Percentiles rank a stretch among this genome's conserved stretches.
Evolutionary conservation across 2,113 vertebrate genomes (phyloP).

Genomic region (Rafetus swinhoei): DNA sequence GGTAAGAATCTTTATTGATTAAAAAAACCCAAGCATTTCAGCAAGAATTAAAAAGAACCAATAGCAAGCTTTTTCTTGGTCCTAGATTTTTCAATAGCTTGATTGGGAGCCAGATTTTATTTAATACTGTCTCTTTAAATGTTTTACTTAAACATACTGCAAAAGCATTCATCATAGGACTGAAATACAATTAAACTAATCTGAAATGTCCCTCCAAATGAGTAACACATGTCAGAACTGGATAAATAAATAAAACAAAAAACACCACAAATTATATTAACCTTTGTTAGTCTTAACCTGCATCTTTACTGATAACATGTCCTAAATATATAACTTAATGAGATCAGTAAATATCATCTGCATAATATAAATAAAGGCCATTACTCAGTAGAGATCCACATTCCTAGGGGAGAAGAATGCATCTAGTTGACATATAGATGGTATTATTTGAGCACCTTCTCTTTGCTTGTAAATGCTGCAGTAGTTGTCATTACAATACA

Average conservation of each 20-base stretch:
- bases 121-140: background rate
- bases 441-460: background rate
- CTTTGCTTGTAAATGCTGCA: background rate
- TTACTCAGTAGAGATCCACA: background rate
- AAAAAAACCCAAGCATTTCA: background rate
- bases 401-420: background rate
- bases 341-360: background rate
- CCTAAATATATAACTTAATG: background rate
- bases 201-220: background rate
- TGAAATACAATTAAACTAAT: background rate
- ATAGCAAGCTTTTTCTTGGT: background rate
- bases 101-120: background rate
- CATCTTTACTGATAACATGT: background rate
- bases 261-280: background rate
- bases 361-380: background rate
- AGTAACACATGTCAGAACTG: background rate
- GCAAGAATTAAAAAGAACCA: background rate
- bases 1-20: background rate
- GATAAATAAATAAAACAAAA: background rate
- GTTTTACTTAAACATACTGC: background rate
- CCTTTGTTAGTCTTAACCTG: background rate
- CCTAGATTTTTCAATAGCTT: background rate
- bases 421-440: background rate
- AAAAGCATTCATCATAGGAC: background rate
- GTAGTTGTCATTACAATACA: background rate